These are phyloP conservation scores for Polyodon spathula DNA, from an alignment of 2,113 vertebrate genomes.

Conservation along the genomic window DNA sequence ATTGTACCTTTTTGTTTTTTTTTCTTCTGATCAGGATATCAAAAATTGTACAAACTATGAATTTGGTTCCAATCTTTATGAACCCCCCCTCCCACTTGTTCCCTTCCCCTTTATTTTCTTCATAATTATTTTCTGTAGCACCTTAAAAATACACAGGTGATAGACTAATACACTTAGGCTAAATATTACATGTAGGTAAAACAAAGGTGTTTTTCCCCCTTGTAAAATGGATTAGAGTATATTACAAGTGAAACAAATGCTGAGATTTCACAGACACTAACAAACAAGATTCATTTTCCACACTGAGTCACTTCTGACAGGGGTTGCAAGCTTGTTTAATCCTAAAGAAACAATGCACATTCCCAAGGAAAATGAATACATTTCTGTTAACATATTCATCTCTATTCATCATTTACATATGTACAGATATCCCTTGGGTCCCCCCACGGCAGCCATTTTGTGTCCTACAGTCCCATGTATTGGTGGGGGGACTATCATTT, in stretches of 20 bases:
- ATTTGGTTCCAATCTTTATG: conserved; percentile 89
- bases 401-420: conserved; percentile 99
- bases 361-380: conserved; percentile 97
- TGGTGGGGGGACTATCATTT: conserved; percentile 56
- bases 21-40: conserved; percentile 81
- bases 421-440: conserved; percentile 80
- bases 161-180: conserved; percentile 91
- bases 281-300: conserved; percentile 88
- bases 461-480: conserved; percentile 43
- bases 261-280: conserved; percentile 84
- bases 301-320: conserved; percentile 72
- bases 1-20: conserved; percentile 72
- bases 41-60: conserved; percentile 95
- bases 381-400: conserved; percentile 89
- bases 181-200: conserved; percentile 94
- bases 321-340: conserved; percentile 82
- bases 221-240: conserved; percentile 75
- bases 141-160: conserved; percentile 99
- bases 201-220: conserved; percentile 46
- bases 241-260: conserved; percentile 88
- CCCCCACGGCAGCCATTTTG: conserved; percentile 46
- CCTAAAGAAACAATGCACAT: conserved; percentile 95
- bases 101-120: conserved; percentile 70
- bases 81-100: conserved; percentile 38
- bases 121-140: conserved; percentile 87